Evolutionary conservation across 2,113 vertebrate species (phyloP).

Genomic region (Bucco capensis): DNA sequence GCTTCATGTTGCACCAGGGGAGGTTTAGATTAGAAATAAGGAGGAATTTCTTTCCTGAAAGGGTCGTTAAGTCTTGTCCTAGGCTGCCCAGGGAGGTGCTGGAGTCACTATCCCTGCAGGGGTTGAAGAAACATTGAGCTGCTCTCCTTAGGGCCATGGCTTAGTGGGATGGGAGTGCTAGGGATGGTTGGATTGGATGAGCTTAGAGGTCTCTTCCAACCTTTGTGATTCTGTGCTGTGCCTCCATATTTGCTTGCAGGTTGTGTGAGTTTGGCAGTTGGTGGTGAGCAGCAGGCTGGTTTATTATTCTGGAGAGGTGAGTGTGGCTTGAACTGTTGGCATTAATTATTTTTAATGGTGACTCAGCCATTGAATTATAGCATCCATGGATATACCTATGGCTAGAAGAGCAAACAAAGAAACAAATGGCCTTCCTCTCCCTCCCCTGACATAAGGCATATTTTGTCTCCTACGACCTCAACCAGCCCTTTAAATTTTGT

Average conservation of each 20-base stretch:
- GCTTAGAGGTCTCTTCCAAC: too few species aligned
- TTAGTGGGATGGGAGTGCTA: too few species aligned
- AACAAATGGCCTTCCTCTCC: slow-evolving; percentile 12
- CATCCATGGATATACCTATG: not conserved
- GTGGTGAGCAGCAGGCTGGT: not conserved
- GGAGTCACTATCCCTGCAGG: too few species aligned
- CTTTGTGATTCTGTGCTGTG: too few species aligned
- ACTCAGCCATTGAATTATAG: slow-evolving; percentile 20
- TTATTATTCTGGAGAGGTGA: slow-evolving; percentile 27
- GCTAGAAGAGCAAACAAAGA: slow-evolving; percentile 34
- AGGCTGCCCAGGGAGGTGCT: too few species aligned
- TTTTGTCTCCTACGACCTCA: slow-evolving; percentile 53
- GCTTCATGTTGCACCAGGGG: too few species aligned
- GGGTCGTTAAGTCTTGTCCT: too few species aligned
- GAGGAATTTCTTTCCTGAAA: too few species aligned
- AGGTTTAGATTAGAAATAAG: too few species aligned
- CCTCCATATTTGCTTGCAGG: not conserved
- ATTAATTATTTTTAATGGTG: slow-evolving; percentile 52
- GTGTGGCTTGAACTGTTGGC: slow-evolving; percentile 28
- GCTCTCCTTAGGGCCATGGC: too few species aligned
- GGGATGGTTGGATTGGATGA: too few species aligned
- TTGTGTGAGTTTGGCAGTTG: not conserved
- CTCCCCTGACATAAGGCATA: slow-evolving; percentile 41
- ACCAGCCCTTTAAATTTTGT: slow-evolving; percentile 54
- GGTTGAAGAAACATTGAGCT: too few species aligned